Base-by-base conservation (phyloP, 2,113 vertebrate genomes). In the Hymenochirus boettgeri region DNA sequence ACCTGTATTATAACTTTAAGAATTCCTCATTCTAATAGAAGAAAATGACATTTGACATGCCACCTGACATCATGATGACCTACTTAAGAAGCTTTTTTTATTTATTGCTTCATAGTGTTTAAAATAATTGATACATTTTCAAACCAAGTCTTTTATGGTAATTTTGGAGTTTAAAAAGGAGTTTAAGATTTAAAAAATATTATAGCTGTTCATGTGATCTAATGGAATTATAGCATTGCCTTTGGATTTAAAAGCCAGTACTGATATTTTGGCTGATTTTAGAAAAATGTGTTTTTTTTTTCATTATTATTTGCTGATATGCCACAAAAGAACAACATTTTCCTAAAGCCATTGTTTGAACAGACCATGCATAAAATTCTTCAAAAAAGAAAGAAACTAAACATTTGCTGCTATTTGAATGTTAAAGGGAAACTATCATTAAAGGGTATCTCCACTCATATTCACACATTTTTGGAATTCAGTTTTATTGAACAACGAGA, bases 61-160 rank as follows among this genome's bases (percentile, higher is more conserved):
- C 64, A 64, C 48, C 55, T 52, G 61, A 52, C 69, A 76, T 75
- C 57, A 74, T 58, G 71, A 70, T 74, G 75, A 74, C 73, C 55
- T 76, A 66, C 73, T 77, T 77, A 75, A 76, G 72, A 77, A 59
- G 65, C 71, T 59, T 67, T 67, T 79, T 76, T 79, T 81, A 78
- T 77, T 63, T 76, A 72, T 76, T 77, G 74, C 70, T 79, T 77
- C 69, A 72, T 42, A 80, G 58, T 73, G 70, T 74, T 79, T 74
- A 70, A 75, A 80, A 75, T 77, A 73, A 76, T 74, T 73, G 70
- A 47, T 47, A 29, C 71, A 62, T 74, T 76, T 76, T 76, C 56
- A 53, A 76, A 76, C 62, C 64, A 71, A 72, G 70, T 70, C 76
- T 72, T 73, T 71, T 24, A 62, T 59, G 61, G 62, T 75, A 74